A percentile compares a stretch with the other conserved stretches of the same genome.
Evolutionary conservation across 2,797 vertebrate genomes (phyloP).

Genomic region (Oryzias dopingdopingensis): DNA sequence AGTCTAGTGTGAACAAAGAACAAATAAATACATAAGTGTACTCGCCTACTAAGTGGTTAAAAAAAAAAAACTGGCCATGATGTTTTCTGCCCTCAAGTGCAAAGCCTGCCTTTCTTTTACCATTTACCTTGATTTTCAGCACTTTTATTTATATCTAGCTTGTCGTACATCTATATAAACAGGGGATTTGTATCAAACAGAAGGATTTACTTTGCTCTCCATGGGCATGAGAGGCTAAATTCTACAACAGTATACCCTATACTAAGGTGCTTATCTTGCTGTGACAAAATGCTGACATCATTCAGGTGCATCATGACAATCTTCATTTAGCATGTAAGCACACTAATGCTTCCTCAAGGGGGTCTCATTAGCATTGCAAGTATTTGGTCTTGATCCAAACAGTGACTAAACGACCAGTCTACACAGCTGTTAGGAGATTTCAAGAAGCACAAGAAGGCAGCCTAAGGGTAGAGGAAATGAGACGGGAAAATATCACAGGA

Average conservation of each 20-base stretch:
- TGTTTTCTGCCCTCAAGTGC: neutral
- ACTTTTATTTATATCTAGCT: too few species aligned
- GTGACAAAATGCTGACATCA: slow-evolving; percentile 2
- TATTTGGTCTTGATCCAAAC: neutral
- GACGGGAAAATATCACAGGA: neutral
- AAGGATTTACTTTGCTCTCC: neutral
- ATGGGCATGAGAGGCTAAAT: neutral
- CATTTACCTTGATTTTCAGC: too few species aligned
- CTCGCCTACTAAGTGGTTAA: neutral
- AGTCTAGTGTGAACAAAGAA: too few species aligned
- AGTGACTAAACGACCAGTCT: neutral
- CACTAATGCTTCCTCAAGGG: neutral
- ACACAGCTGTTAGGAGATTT: neutral
- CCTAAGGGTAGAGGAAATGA: neutral
- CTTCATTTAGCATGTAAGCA: neutral
- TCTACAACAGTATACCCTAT: neutral
- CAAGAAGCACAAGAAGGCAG: slow-evolving; percentile 13
- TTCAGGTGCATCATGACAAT: neutral
- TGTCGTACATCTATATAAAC: neutral
- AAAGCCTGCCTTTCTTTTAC: neutral
- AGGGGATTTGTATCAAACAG: neutral
- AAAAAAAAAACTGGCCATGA: neutral
- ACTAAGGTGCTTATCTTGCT: neutral
- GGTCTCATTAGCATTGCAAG: neutral
- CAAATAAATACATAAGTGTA: neutral